Percentiles rank a stretch among this genome's conserved stretches.
Conservation (phyloP, 2,888 invertebrate species). For the Mylabris sibirica region DNA sequence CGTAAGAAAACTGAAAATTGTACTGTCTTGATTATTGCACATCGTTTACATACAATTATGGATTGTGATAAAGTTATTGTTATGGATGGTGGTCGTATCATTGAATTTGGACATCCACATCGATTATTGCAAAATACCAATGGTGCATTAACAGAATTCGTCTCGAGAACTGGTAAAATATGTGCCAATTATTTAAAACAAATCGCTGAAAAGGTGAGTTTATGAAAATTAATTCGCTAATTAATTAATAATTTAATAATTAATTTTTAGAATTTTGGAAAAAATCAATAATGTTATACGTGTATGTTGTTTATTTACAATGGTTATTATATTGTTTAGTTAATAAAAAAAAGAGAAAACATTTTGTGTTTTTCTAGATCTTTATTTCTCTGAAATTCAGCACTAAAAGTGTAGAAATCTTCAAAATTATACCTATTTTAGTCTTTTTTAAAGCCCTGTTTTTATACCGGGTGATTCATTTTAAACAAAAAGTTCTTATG, state of each 20-base stretch:
- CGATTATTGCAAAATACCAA: constrained; percentile 48
- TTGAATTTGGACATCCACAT: constrained; percentile 64
- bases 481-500: too few relatives aligned
- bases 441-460: too few relatives aligned
- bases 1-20: constrained; percentile 76
- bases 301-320: neutral
- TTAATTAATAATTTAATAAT: too few relatives aligned
- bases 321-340: neutral
- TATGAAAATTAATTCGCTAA: neutral
- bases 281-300: neutral
- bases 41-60: constrained; percentile 84
- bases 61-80: constrained; percentile 79
- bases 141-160: constrained; percentile 49
- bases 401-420: too few relatives aligned
- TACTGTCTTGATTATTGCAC: constrained; percentile 84
- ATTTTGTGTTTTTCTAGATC: neutral
- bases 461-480: too few relatives aligned
- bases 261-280: neutral
- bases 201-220: constrained; percentile 42
- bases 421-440: too few relatives aligned
- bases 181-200: constrained; percentile 46
- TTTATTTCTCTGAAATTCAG: too few relatives aligned
- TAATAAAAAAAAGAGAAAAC: neutral
- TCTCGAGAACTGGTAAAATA: constrained; percentile 50
- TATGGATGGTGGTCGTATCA: constrained; percentile 64